Conservation (phyloP, 2,113 vertebrate species). For the Apteryx mantelli region DNA sequence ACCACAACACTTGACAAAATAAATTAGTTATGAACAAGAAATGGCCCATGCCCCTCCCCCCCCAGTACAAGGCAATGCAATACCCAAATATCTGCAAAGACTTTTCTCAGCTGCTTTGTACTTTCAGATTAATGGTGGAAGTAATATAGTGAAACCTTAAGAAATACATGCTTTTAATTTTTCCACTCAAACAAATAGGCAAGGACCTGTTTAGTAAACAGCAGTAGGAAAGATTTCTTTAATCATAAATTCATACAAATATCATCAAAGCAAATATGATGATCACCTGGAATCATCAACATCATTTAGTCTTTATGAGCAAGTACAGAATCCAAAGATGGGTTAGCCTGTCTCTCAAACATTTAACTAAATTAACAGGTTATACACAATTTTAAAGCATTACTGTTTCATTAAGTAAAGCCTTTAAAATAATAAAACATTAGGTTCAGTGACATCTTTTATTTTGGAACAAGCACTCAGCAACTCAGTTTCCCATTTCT, state of each 20-base stretch:
- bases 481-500: neutral
- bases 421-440: neutral
- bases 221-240: neutral
- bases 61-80: neutral
- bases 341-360: neutral
- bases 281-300: neutral
- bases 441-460: neutral
- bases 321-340: neutral
- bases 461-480: conserved; percentile 11
- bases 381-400: neutral
- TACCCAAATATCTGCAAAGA: neutral
- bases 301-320: neutral
- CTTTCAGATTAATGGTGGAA: neutral
- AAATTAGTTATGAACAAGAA: neutral
- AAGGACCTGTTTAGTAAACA: neutral
- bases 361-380: neutral
- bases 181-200: neutral
- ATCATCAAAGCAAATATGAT: neutral
- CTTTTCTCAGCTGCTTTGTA: neutral
- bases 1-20: neutral
- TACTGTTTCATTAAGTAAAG: neutral
- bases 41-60: neutral
- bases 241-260: neutral
- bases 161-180: neutral
- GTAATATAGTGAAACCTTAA: neutral